phyloP scores from a whole-genome alignment of 2,797 vertebrate species.

The Argentina silus region DNA sequence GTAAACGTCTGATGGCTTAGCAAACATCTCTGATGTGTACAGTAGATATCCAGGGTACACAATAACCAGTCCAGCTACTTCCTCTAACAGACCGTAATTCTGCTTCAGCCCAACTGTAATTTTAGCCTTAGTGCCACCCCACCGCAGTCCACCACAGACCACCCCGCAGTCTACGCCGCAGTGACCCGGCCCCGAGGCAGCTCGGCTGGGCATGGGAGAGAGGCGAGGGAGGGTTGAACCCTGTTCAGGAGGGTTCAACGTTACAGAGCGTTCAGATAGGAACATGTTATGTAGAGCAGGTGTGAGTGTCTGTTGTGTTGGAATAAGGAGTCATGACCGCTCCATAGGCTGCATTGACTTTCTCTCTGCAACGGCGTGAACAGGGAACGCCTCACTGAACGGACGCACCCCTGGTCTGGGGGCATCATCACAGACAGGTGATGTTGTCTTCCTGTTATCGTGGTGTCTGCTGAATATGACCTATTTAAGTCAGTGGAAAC shows the following conservation, averaged over 20 bases:
- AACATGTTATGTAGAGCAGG: no score
- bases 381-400: no score
- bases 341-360: no score
- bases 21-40: constrained; percentile 42
- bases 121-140: neutral
- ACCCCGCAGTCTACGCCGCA: neutral
- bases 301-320: neutral
- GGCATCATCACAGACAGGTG: neutral
- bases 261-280: no score
- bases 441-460: neutral
- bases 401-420: neutral
- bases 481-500: constrained; percentile 14
- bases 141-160: neutral
- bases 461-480: neutral
- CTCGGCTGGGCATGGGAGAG: neutral
- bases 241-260: no score
- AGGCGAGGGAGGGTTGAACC: no score
- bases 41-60: constrained; percentile 39
- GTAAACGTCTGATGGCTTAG: constrained; percentile 27
- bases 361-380: no score
- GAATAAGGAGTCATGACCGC: neutral
- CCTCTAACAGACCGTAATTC: neutral
- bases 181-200: neutral
- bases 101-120: neutral
- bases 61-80: constrained; percentile 24